These are phyloP conservation scores for Ptychochromis oligacanthus DNA, from an alignment of 2,113 vertebrate species.

Conservation along the genomic window DNA sequence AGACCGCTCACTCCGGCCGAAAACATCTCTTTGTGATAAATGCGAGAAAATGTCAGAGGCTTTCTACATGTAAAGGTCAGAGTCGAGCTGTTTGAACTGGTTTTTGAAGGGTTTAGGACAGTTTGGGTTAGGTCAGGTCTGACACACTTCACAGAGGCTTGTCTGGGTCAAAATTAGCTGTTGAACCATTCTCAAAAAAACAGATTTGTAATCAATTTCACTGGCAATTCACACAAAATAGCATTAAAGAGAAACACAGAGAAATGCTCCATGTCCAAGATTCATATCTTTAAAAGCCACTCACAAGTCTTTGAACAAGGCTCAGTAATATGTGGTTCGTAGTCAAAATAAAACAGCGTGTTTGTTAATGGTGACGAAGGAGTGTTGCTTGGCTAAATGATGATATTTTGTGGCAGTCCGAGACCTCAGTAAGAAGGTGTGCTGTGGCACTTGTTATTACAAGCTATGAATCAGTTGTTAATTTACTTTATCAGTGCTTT, in stretches of 20 bases:
- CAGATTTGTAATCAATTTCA: background rate
- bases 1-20: background rate
- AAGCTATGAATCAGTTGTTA: too few species aligned
- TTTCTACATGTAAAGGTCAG: slow-evolving; percentile 2
- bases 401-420: background rate
- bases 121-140: background rate
- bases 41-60: slow-evolving; percentile 11
- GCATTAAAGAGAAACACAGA: background rate
- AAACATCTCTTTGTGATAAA: slow-evolving; percentile 2
- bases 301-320: too few species aligned
- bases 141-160: background rate
- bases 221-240: background rate
- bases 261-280: background rate
- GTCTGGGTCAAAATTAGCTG: background rate
- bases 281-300: background rate
- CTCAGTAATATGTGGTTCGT: too few species aligned
- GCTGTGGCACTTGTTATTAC: too few species aligned
- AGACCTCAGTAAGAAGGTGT: too few species aligned
- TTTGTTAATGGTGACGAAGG: background rate
- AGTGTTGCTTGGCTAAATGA: background rate
- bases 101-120: background rate
- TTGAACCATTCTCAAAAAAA: background rate
- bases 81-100: background rate
- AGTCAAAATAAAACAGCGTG: too few species aligned
- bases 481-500: too few species aligned